These are phyloP conservation scores for Cephalopachus bancanus DNA, from an alignment of 2,797 vertebrate genomes.

Conservation along the genomic window DNA sequence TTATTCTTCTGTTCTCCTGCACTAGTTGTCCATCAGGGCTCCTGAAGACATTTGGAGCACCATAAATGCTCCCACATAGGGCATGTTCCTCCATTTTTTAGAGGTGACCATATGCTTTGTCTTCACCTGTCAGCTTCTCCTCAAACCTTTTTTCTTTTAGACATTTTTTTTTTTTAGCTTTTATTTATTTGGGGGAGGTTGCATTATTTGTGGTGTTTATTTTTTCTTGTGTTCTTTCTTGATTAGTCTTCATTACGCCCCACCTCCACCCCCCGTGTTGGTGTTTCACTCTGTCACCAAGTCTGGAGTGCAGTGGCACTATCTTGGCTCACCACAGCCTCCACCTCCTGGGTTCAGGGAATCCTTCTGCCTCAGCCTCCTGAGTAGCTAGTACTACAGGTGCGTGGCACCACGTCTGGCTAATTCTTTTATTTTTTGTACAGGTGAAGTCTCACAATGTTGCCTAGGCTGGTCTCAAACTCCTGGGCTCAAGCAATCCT, in stretches of 20 bases:
- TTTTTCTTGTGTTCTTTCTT: too few species aligned
- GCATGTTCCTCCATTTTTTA: too few species aligned
- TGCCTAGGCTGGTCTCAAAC: neutral
- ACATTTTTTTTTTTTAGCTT: neutral
- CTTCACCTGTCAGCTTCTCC: constrained; percentile 18
- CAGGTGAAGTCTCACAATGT: neutral
- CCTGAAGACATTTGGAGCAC: neutral
- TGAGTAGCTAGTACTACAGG: neutral
- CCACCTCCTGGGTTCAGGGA: neutral
- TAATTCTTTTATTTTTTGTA: neutral
- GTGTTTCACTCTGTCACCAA: neutral
- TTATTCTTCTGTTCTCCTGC: neutral
- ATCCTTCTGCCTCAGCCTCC: neutral
- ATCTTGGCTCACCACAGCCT: neutral
- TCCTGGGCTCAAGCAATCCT: neutral
- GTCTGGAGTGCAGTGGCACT: neutral
- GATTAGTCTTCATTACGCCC: too few species aligned
- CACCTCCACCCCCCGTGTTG: too few species aligned
- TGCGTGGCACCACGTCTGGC: neutral
- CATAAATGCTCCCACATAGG: too few species aligned
- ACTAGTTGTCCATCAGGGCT: neutral
- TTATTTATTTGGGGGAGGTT: too few species aligned
- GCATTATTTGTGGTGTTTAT: too few species aligned
- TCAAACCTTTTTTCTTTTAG: neutral
- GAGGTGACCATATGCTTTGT: neutral